phyloP scores from a whole-genome alignment of 2,113 vertebrate genomes.

The Saguinus midas region DNA sequence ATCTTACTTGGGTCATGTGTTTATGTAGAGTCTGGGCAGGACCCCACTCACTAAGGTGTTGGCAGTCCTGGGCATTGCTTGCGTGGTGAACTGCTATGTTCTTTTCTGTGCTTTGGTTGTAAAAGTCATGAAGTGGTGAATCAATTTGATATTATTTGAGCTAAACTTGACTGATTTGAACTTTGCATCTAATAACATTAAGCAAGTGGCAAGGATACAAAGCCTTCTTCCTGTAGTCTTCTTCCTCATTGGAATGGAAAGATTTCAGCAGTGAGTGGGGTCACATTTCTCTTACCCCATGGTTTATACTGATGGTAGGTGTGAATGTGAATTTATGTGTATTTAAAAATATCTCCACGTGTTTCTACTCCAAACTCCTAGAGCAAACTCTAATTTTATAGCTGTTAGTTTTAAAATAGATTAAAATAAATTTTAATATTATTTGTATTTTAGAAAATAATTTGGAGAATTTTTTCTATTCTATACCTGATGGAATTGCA shows the following conservation, averaged over 20 bases:
- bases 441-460: neutral
- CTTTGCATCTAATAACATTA: neutral
- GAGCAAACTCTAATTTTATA: neutral
- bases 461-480: neutral
- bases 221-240: neutral
- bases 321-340: neutral
- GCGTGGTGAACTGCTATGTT: neutral
- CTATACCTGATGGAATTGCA: neutral
- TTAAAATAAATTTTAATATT: neutral
- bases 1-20: neutral
- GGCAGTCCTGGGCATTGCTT: neutral
- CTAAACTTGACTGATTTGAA: neutral
- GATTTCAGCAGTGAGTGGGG: neutral
- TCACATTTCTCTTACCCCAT: no score
- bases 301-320: neutral
- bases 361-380: neutral
- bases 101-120: neutral
- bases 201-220: neutral
- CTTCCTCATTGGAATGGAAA: neutral
- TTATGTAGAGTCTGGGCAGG: neutral
- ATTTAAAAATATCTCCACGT: neutral
- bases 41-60: neutral
- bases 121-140: neutral
- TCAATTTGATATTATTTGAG: neutral
- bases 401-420: neutral